Evolutionary conservation across 2,888 invertebrate species (phyloP), one percentile per base, ranked within the genome.

Genomic region (Acanthopleura granulata): DNA sequence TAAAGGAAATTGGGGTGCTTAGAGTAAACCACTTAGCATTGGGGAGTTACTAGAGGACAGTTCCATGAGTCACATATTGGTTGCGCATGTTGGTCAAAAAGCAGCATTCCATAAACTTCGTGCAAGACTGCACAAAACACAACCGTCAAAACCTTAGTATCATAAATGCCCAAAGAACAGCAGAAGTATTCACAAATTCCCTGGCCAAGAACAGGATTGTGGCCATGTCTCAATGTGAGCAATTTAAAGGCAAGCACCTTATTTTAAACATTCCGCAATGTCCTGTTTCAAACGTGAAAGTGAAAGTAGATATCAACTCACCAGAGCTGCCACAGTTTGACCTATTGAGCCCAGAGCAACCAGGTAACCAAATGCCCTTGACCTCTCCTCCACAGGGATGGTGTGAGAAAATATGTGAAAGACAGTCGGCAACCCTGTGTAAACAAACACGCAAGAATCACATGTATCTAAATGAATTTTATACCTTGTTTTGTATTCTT

Each of bases 341-440:
- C 95, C 94, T 72, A 94, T 93, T n/a, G 94, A 94, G 61, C 94
- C 94, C 75, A 93, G 93, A 18, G 94, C 94, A 66, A 94, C 92
- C 62, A 95, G 91, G 87, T 94, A 95, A 18, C 94, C 94, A 89
- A 95, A 94, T 0, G 94, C 94, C 77, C 94, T 89, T 4, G 94
- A 94, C 77, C 94, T 91, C 87, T 94, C 94, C 85, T 94, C 94
- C 22, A 93, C 93, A 25, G 94, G 94, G 81, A 95, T 93, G 82
- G 92, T 93, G 86, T 94, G 93, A 62, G 94, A 94, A 90, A 94
- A 94, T 81, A 95, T 92, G 86, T 94, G 94, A 90, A 94, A 95
- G 83, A 94, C 94, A 74, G 94, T 94, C 22, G 94, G 95, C 75
- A 95, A 91, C 79, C 94, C 94, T 94, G 85, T 40, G 40, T 3